Base-by-base conservation (phyloP, 2,797 vertebrate genomes). In the Pantherophis alleghaniensis region DNA sequence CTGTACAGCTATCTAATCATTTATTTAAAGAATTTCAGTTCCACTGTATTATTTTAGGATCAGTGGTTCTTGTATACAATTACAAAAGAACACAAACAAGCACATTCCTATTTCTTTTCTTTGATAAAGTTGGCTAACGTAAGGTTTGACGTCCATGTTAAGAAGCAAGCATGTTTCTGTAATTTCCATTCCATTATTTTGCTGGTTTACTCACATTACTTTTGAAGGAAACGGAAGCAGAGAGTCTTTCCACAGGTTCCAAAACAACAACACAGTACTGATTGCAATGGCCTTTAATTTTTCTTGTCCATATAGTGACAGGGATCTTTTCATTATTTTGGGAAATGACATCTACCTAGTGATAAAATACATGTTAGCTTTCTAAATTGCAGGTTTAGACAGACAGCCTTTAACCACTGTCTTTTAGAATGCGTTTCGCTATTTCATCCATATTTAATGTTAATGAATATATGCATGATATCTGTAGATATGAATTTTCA, bases 181-280 rank as follows among this genome's bases (percentile, higher is more conserved):
- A 79, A 88, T 24, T 88, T 28, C 28, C 66, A 47, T 32, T 74
- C 92, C 90, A 90, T 0, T 24, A 47, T 51, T 3, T 53, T 32
- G 7, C 5, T 61, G 37, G 55, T 5, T 0, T 20, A 97, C 98
- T 98, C 95, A 99, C 99, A 0, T 98, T 97, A 92, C 93, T 97
- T 3, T 95, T 97, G 97, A 99, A 99, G 55, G 97, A 97, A 28
- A 99, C 97, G 88, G 94, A 97, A 74, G 98, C 98, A 0, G 98
- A 98, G 87, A 99, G 69, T 91, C 98, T 97, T 97, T 99, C 98
- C 94, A 99, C 98, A 12, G 97, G 97, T 95, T 99, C 98, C 96
- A 99, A 96, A 94, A 99, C 95, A 6, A 99, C 96, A 94, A 98
- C 96, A 6, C 97, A 98, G 92, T 95, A 91, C 37, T 94, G 95